Percentiles rank a stretch among this genome's conserved stretches.
Evolutionary conservation across 1,140 invertebrate species (phyloP).

Genomic region (Coenobita brevimanus): DNA sequence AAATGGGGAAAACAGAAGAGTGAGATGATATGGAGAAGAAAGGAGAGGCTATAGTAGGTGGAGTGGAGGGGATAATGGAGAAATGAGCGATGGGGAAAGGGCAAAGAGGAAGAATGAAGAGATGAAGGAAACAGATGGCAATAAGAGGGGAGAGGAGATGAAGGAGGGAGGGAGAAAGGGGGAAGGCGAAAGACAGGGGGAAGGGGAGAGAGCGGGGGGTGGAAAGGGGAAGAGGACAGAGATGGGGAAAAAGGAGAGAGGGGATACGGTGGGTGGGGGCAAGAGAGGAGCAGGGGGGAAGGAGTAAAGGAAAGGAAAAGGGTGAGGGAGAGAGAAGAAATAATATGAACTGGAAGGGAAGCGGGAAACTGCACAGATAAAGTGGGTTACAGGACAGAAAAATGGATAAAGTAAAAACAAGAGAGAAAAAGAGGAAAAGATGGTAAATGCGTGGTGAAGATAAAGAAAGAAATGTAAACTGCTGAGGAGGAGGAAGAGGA

Average conservation of each 20-base stretch:
- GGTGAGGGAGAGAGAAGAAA: background rate
- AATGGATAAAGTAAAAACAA: too few relatives aligned
- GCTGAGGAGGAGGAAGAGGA: background rate
- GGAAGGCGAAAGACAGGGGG: background rate
- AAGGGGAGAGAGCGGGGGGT: conserved; percentile 1
- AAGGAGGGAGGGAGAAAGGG: background rate
- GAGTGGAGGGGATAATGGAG: too few relatives aligned
- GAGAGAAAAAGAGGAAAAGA: background rate
- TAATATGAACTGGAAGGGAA: background rate
- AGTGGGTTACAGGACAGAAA: background rate
- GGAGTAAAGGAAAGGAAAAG: background rate
- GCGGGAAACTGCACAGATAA: background rate
- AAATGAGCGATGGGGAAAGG: too few relatives aligned
- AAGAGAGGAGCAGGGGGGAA: background rate
- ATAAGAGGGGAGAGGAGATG: background rate
- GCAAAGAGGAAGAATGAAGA: background rate
- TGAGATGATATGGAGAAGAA: background rate
- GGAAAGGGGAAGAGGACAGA: background rate
- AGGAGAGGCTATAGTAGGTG: too few relatives aligned
- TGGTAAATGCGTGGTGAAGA: background rate
- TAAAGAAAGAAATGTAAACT: background rate
- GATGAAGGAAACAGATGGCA: background rate
- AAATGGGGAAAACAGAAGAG: background rate
- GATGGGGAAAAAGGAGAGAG: background rate
- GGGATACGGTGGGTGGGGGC: background rate